These are phyloP conservation scores for Etheostoma perlongum DNA, from an alignment of 2,797 vertebrate genomes.

Conservation along the genomic window DNA sequence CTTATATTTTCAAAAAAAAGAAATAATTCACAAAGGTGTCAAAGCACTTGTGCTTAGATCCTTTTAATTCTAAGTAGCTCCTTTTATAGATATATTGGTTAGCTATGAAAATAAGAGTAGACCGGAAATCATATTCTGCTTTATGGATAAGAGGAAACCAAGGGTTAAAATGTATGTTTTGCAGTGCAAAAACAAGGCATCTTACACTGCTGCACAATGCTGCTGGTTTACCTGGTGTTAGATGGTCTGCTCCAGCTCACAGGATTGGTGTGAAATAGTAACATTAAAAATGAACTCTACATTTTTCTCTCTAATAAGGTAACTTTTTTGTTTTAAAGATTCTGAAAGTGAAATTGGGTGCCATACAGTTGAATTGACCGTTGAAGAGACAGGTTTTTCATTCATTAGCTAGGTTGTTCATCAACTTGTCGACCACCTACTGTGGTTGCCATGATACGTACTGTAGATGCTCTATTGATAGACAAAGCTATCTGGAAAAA, in stretches of 20 bases:
- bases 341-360: constrained; percentile 9
- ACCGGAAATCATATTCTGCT: neutral
- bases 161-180: neutral
- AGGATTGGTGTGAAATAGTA: constrained; percentile 29
- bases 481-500: constrained; percentile 2
- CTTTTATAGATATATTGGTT: constrained; percentile 3
- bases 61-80: constrained; percentile 21
- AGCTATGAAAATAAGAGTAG: constrained; percentile 3
- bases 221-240: neutral
- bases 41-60: neutral
- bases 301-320: constrained; percentile 24
- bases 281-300: constrained; percentile 8
- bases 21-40: constrained; percentile 6
- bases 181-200: neutral
- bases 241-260: neutral
- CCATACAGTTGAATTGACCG: constrained; percentile 25
- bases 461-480: constrained; percentile 27
- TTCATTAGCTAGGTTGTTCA: constrained; percentile 20
- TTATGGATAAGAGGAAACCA: neutral
- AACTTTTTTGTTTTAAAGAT: constrained; percentile 14
- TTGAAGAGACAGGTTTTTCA: constrained; percentile 12
- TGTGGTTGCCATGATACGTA: constrained; percentile 10
- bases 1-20: neutral
- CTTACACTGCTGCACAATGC: neutral
- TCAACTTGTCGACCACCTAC: constrained; percentile 9